Conservation (phyloP, 1,140 invertebrate species). For the Diorhabda sublineata region DNA sequence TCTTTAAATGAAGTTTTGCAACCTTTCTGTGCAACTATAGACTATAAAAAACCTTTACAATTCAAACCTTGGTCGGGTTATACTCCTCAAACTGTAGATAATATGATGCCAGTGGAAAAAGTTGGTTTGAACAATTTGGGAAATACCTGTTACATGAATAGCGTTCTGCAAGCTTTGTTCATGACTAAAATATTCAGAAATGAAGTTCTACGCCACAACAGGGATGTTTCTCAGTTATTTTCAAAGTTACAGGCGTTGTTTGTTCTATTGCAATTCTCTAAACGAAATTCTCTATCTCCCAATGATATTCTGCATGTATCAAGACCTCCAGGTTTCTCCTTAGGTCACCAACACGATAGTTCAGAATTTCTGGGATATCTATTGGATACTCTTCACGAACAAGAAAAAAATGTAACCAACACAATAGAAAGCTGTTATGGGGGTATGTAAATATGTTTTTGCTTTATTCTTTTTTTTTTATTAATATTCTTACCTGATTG, state of each 20-base stretch:
- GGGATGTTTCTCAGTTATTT: constrained; percentile 53
- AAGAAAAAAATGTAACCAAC: constrained; percentile 48
- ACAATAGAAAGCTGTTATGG: constrained; percentile 4
- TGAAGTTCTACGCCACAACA: constrained; percentile 53
- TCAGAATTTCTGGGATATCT: constrained; percentile 81
- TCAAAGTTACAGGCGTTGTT: constrained; percentile 70
- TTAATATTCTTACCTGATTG: too few species aligned
- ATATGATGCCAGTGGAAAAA: constrained; percentile 49
- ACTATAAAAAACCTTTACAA: constrained; percentile 31
- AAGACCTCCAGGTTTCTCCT: constrained; percentile 69
- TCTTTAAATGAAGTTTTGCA: constrained; percentile 35
- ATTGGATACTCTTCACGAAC: constrained; percentile 67
- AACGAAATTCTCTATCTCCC: constrained; percentile 62
- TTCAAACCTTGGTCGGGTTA: constrained; percentile 35
- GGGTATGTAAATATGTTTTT: constrained; percentile 15
- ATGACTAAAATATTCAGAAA: constrained; percentile 71
- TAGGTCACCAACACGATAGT: constrained; percentile 78
- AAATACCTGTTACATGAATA: constrained; percentile 87
- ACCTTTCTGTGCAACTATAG: constrained; percentile 21
- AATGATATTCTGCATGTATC: constrained; percentile 62
- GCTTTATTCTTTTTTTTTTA: too few species aligned
- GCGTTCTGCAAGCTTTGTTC: constrained; percentile 74
- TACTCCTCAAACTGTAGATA: constrained; percentile 11
- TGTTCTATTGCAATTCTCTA: constrained; percentile 66
- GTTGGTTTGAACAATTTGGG: constrained; percentile 79